These are phyloP conservation scores for Aphis gossypii DNA, from an alignment of 1,140 invertebrate genomes.

Conservation along the genomic window DNA sequence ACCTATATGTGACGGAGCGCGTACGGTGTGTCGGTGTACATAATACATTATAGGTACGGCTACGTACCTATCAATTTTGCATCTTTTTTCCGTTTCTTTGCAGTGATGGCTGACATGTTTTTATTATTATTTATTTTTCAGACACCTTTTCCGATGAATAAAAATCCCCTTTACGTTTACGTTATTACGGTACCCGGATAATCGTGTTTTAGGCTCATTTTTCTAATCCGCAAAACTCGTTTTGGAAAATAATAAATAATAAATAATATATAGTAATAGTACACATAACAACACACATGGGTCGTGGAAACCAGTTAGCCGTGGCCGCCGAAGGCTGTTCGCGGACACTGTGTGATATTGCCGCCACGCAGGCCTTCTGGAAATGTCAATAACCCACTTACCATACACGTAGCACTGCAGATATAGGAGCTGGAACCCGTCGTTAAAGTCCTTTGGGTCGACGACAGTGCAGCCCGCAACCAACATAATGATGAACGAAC, in stretches of 20 bases:
- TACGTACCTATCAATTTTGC: background rate
- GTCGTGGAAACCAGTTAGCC: constrained; percentile 47
- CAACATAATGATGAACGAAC: background rate
- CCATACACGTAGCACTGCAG: constrained; percentile 3
- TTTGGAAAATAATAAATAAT: constrained; percentile 34
- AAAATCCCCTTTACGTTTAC: background rate
- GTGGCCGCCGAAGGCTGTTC: background rate
- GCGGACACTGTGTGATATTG: constrained; percentile 19
- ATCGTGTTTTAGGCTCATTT: constrained; percentile 31
- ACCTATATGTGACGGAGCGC: background rate
- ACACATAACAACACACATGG: background rate
- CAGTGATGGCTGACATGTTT: background rate
- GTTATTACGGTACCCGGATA: background rate
- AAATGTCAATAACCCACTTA: constrained; percentile 58
- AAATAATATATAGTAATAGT: background rate
- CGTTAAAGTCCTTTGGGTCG: background rate
- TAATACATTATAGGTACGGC: background rate
- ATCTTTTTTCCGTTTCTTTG: background rate
- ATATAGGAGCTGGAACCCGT: background rate
- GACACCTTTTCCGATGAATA: background rate
- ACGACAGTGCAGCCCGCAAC: background rate
- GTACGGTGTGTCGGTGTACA: background rate
- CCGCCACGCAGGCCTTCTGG: constrained; percentile 3
- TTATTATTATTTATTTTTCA: background rate
- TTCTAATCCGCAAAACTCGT: constrained; percentile 42